Conservation (phyloP, 1,140 invertebrate genomes). For the Brachionus rotundiformis region DNA sequence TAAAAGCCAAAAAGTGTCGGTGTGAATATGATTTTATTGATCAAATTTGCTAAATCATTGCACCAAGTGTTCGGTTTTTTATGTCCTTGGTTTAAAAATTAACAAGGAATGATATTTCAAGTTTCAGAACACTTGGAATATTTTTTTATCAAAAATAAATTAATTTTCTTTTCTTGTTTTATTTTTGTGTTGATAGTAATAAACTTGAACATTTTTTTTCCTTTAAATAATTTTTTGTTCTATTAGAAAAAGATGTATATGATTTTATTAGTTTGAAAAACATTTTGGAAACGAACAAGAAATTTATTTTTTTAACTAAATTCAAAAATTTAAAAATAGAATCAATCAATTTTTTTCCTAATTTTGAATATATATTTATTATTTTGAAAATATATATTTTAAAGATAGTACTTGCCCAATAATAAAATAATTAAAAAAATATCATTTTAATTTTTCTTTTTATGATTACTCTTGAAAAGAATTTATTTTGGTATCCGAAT, state of each 20-base stretch:
- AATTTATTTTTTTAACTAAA: slow-evolving; percentile 3
- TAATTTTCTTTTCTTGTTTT: not conserved
- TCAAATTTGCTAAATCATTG: not conserved
- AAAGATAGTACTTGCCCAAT: not conserved
- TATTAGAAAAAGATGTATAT: not conserved
- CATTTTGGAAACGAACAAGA: not conserved
- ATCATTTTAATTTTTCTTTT: not conserved
- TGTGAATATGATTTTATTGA: not conserved
- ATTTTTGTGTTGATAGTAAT: slow-evolving; percentile 12
- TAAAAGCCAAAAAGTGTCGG: slow-evolving; percentile 29
- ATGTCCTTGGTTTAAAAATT: not conserved
- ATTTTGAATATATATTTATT: slow-evolving; percentile 3
- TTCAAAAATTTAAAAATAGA: not conserved
- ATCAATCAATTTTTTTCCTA: not conserved
- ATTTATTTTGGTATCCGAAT: no score
- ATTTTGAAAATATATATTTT: not conserved
- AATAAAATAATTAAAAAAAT: not conserved
- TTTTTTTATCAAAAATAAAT: not conserved
- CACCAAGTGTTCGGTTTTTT: not conserved
- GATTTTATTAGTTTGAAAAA: not conserved
- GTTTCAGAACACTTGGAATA: not conserved
- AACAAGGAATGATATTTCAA: not conserved
- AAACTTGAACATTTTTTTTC: not conserved
- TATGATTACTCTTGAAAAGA: no score
- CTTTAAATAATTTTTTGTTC: not conserved